Base-by-base conservation (phyloP, 2,888 invertebrate genomes). In the Ferrisia virgata region DNA sequence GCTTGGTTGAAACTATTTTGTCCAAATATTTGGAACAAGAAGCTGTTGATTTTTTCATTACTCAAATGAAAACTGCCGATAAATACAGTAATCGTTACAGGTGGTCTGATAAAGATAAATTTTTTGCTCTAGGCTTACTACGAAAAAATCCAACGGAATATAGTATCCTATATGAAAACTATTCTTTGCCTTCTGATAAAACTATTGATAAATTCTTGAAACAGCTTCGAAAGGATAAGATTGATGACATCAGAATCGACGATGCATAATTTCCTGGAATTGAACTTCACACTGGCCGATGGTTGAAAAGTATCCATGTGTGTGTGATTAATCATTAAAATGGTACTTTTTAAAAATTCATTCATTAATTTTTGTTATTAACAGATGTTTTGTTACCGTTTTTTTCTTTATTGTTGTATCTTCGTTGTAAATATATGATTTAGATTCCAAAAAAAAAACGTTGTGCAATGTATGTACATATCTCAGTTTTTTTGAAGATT, bases 101-200 rank as follows among this genome's bases (percentile, higher is more conserved):
- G 25, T 84, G 84, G 84, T 78, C 43, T 5, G 84, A 84, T 39
- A n/a, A 53, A 15, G 84, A 84, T 40, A 84, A 84, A 79, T 31
- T 64, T 39, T 84, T 84, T 25, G 84, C 84, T 11, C 28, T 84
- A 9, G 58, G 58, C 31, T 40, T 84, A 31, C 18, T 79, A 13
- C 22, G 64, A 8, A 79, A 64, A n/a, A 40, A 79, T 64, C 64
- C 84, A 6, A 39, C 79, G 6, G 79, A 84, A 33, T 84, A 84
- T 28, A 84, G 64, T 22, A 40, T 79, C 2, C 40, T 84, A 28
- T 31, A 58, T 15, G 58, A 79, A 0, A 58, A 79, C 58, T 84
- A 39, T 18, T 25, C 15, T 5, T 69, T 84, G 36, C 84, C 84
- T 58, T 79, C 84, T 4, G 69, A 79, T 33, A 84, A 84, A 64